Conservation (phyloP, 2,888 invertebrate genomes). For the Perizoma affinitatum region DNA sequence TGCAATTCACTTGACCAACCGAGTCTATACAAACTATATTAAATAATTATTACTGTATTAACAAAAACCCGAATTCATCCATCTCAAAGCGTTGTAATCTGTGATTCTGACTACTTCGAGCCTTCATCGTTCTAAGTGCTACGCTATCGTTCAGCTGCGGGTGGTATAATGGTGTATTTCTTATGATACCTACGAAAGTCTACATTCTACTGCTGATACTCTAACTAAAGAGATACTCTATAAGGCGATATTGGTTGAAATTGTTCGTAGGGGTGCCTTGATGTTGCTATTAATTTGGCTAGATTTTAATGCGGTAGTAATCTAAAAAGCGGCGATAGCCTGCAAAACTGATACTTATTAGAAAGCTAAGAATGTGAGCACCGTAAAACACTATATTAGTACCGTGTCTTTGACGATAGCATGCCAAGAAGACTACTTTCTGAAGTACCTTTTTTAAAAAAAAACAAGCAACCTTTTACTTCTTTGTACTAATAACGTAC, state of each 20-base stretch:
- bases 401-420: too few relatives aligned
- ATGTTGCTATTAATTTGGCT: too few relatives aligned
- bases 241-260: neutral
- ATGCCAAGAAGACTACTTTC: too few relatives aligned
- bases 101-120: slow-evolving; percentile 45
- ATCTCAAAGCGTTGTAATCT: slow-evolving; percentile 36
- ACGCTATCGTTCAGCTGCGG: slow-evolving; percentile 30
- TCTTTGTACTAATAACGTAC: too few relatives aligned
- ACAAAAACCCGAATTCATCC: slow-evolving; percentile 36
- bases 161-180: slow-evolving; percentile 44
- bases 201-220: slow-evolving; percentile 44
- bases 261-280: neutral
- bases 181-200: slow-evolving; percentile 58
- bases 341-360: too few relatives aligned
- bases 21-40: slow-evolving; percentile 25
- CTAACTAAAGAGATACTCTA: slow-evolving; percentile 20
- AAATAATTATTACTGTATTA: slow-evolving; percentile 32
- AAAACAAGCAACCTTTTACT: too few relatives aligned
- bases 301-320: too few relatives aligned
- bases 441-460: too few relatives aligned
- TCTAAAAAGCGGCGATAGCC: too few relatives aligned
- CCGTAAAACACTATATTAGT: too few relatives aligned
- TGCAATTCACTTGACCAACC: slow-evolving; percentile 10
- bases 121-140: slow-evolving; percentile 70
- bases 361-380: too few relatives aligned